Percentiles rank a stretch among this genome's conserved stretches.
Conservation (phyloP, 2,888 invertebrate genomes). For the Hirtodrosophila trivittata region DNA sequence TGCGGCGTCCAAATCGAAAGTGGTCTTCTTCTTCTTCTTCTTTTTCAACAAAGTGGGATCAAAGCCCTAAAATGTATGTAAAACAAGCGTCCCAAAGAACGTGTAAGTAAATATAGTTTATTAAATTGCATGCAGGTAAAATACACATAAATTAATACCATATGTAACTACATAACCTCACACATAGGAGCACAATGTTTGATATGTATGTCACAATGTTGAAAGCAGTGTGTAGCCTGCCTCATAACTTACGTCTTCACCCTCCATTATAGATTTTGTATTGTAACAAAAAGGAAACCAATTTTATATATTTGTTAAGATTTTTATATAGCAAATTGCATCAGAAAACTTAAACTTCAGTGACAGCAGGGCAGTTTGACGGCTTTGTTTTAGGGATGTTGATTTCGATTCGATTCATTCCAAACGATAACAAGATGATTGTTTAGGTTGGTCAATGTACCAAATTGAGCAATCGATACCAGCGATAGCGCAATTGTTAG, state of each 20-base stretch:
- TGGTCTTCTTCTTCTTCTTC: constrained; percentile 97
- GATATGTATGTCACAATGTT: too few species aligned
- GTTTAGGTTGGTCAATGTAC: too few species aligned
- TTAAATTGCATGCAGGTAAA: too few species aligned
- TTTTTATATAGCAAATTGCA: constrained; percentile 48
- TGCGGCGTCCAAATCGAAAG: constrained; percentile 95
- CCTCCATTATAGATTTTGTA: constrained; percentile 50
- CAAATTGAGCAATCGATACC: too few species aligned
- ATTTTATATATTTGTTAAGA: constrained; percentile 18
- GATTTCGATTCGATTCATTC: constrained; percentile 21
- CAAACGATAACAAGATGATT: constrained; percentile 7
- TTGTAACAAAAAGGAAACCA: constrained; percentile 11
- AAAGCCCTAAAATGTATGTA: constrained; percentile 86
- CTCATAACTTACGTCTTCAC: constrained; percentile 68
- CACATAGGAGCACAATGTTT: constrained; percentile 27
- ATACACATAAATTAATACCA: constrained; percentile 30
- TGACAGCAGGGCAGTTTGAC: constrained; percentile 54
- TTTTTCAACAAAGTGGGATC: constrained; percentile 94
- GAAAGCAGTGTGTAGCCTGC: too few species aligned
- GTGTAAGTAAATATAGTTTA: too few species aligned
- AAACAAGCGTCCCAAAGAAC: too few species aligned
- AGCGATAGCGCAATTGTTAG: too few species aligned
- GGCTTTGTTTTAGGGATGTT: constrained; percentile 28
- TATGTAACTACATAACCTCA: constrained; percentile 50
- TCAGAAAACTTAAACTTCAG: constrained; percentile 55